Evolutionary conservation across 2,888 invertebrate genomes (phyloP).

Genomic region (Maniola hyperantus): DNA sequence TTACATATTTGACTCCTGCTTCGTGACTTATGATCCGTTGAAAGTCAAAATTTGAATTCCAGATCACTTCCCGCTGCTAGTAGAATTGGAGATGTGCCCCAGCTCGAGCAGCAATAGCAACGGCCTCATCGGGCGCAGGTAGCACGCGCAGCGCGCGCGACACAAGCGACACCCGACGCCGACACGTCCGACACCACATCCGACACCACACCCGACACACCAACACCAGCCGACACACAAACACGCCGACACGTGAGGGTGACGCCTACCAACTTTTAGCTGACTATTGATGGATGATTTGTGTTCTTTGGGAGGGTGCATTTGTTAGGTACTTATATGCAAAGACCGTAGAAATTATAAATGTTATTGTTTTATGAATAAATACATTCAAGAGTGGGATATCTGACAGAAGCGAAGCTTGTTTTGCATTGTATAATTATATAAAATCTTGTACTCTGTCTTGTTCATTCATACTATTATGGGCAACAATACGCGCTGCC

Average conservation of each 20-base stretch:
- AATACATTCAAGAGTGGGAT: too few species aligned
- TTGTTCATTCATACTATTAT: too few species aligned
- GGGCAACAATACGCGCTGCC: too few species aligned
- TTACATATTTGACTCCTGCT: too few species aligned
- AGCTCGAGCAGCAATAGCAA: slow-evolving; percentile 88
- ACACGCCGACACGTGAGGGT: slow-evolving; percentile 33
- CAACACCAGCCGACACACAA: slow-evolving; percentile 35
- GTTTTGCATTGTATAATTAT: too few species aligned
- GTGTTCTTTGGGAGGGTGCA: not conserved
- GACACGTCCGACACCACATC: slow-evolving; percentile 31
- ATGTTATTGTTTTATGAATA: too few species aligned
- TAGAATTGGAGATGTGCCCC: slow-evolving; percentile 94
- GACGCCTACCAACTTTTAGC: slow-evolving; percentile 34
- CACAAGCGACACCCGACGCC: slow-evolving; percentile 40
- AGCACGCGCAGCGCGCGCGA: slow-evolving; percentile 77
- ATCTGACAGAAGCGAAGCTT: too few species aligned
- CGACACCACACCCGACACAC: slow-evolving; percentile 23
- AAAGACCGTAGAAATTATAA: too few species aligned
- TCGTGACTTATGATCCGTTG: not conserved
- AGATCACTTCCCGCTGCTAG: slow-evolving; percentile 96
- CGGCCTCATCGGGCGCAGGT: slow-evolving; percentile 93
- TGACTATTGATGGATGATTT: not conserved
- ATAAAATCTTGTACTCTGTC: too few species aligned
- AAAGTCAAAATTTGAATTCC: slow-evolving; percentile 38
- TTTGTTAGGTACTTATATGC: not conserved